These are phyloP conservation scores for Protosalanx chinensis DNA, from an alignment of 2,797 vertebrate species.

Conservation along the genomic window DNA sequence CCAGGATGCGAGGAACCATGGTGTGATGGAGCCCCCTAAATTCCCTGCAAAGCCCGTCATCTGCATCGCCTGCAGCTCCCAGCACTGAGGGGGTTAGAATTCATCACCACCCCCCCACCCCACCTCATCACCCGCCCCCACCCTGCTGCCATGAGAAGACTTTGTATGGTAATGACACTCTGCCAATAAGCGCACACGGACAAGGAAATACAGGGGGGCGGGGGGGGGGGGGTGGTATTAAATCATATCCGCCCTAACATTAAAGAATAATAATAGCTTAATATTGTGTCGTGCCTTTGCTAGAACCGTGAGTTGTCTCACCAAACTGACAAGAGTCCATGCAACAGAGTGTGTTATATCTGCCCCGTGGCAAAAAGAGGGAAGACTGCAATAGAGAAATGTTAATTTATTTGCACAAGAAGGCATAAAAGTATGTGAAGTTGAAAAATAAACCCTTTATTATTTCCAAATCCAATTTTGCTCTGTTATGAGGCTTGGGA, in stretches of 20 bases:
- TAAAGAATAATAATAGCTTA: constrained; percentile 67
- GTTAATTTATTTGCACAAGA: constrained; percentile 67
- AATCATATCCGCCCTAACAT: constrained; percentile 66
- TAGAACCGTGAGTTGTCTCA: constrained; percentile 57
- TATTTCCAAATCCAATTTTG: constrained; percentile 60
- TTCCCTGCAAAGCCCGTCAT: constrained; percentile 63
- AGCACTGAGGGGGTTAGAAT: constrained; percentile 62
- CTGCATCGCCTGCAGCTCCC: constrained; percentile 59
- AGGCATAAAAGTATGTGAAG: constrained; percentile 24
- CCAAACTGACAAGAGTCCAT: constrained; percentile 68
- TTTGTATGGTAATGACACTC: constrained; percentile 73
- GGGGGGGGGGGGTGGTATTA: constrained; percentile 43
- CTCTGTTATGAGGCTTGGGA: constrained; percentile 48
- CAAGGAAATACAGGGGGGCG: constrained; percentile 9
- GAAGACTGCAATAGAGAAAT: constrained; percentile 48
- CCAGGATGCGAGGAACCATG: constrained; percentile 52
- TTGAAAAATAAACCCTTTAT: constrained; percentile 58
- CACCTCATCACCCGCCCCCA: constrained; percentile 47
- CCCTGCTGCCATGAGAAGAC: constrained; percentile 52
- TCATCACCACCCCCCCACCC: constrained; percentile 52
- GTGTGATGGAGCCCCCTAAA: constrained; percentile 59
- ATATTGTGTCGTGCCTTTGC: constrained; percentile 38
- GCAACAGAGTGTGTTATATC: constrained; percentile 68
- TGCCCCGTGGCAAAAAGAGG: constrained; percentile 61
- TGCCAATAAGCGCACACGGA: constrained; percentile 56